Base-by-base conservation (phyloP, 2,113 vertebrate species). In the Miniopterus natalensis region DNA sequence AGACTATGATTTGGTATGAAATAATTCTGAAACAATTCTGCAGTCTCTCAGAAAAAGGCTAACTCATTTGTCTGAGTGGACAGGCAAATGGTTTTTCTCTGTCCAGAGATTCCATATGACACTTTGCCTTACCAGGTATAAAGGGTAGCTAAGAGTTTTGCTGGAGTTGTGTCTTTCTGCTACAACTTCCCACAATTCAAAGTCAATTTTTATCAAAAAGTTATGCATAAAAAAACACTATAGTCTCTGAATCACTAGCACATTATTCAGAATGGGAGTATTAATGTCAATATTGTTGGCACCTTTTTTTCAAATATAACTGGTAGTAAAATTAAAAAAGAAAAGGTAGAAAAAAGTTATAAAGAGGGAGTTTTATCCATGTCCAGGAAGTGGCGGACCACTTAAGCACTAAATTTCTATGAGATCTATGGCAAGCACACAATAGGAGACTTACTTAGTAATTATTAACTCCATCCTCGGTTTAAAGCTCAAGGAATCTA, bases 401-500 rank as follows among this genome's bases (percentile, higher is more conserved):
- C 10, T n/a, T 17, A 63, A 53, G 14, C 20, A 71, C 2, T 14
- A 47, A 68, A 88, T 8, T 47, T 79, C 78, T 95, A 63, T 42
- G 70, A 75, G 31, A 91, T 45, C 45, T 45, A 77, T 36, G 49
- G 3, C 10, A 77, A 92, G 66, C 23, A 75, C 45, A 61, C 9
- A 78, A 45, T 5, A 81, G 51, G 3, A 92, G 61, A 94, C 97
- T 98, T 95, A 98, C 97, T 96, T 97, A 8, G 84, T 96, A 86
- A 98, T 95, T 80, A 91, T 31, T 20, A 96, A 61, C 66, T 97
- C 91, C 14, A 77, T 97, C 65, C 7, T 88, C 0, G 96, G 94
- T 68, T 95, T 98, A 81, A 98, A 98, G 75, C 95, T 96, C 95
- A 98, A 95, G 77, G 97, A 97, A 92, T 98, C 96, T 93, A 98